Conservation (phyloP, 2,888 invertebrate species). For the Chelonus formosanus region DNA sequence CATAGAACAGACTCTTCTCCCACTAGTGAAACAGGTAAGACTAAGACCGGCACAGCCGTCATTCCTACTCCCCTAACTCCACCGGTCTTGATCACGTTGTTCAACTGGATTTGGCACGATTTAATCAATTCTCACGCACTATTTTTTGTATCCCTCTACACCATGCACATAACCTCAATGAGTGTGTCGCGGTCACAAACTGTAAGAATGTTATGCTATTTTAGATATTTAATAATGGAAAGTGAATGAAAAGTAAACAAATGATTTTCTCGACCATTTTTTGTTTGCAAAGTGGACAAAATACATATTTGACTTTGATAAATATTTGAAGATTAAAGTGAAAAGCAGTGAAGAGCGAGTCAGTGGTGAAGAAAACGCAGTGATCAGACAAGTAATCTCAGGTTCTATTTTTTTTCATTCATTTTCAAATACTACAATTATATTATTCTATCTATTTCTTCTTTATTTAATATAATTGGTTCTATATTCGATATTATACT, state of each 20-base stretch:
- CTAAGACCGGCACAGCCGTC: slow-evolving; percentile 14
- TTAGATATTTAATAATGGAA: too few species aligned
- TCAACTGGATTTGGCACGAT: slow-evolving; percentile 20
- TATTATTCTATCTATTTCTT: too few species aligned
- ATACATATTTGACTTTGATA: neutral
- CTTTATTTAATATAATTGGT: too few species aligned
- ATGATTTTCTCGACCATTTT: too few species aligned
- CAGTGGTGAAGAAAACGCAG: slow-evolving; percentile 20
- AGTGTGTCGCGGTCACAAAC: neutral
- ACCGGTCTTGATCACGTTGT: slow-evolving; percentile 21
- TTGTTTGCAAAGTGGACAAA: too few species aligned
- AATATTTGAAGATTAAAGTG: neutral
- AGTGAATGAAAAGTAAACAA: slow-evolving; percentile 1
- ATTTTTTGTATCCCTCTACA: slow-evolving; percentile 17
- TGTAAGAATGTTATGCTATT: too few species aligned
- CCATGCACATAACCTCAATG: slow-evolving; percentile 11
- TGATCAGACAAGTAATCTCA: slow-evolving; percentile 7
- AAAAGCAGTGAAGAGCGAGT: neutral
- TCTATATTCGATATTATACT: neutral
- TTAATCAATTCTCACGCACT: slow-evolving; percentile 15
- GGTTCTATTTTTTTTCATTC: neutral
- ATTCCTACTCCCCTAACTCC: neutral
- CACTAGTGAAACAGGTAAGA: slow-evolving; percentile 92
- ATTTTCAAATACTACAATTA: too few species aligned
- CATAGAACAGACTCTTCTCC: slow-evolving; percentile 92